Conservation (phyloP, 1,140 invertebrate species). For the Aphaenogaster ashmeadi region DNA sequence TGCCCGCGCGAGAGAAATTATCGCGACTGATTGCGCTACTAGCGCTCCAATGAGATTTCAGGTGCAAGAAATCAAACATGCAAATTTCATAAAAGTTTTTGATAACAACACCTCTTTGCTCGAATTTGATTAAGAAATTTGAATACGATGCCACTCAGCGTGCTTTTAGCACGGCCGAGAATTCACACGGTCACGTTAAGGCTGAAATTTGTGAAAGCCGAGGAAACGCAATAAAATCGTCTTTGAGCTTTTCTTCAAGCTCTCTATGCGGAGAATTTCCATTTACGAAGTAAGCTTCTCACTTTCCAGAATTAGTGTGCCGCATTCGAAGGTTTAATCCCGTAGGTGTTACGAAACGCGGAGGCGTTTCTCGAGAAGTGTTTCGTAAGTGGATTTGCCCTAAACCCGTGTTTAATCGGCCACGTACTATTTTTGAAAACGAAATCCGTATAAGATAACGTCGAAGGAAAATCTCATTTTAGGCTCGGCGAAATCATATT, state of each 20-base stretch:
- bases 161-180: background rate
- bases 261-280: slow-evolving; percentile 49
- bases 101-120: background rate
- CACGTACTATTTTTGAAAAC: slow-evolving; percentile 52
- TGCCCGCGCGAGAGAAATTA: slow-evolving; percentile 40
- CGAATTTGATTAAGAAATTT: slow-evolving; percentile 28
- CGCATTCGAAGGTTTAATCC: slow-evolving; percentile 67
- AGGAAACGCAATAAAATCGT: slow-evolving; percentile 41
- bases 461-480: slow-evolving; percentile 38
- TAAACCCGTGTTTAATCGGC: slow-evolving; percentile 65
- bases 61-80: slow-evolving; percentile 34
- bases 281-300: slow-evolving; percentile 61
- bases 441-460: slow-evolving; percentile 35
- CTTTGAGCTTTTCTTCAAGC: background rate
- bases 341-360: slow-evolving; percentile 36
- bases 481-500: background rate
- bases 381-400: slow-evolving; percentile 63
- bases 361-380: slow-evolving; percentile 28
- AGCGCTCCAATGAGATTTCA: background rate
- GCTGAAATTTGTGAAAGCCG: slow-evolving; percentile 52
- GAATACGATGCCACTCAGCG: slow-evolving; percentile 3
- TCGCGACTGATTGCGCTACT: slow-evolving; percentile 27
- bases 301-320: slow-evolving; percentile 68
- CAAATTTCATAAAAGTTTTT: slow-evolving; percentile 39
- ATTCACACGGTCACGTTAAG: slow-evolving; percentile 41